Base-by-base conservation (phyloP, 2,888 invertebrate genomes). In the Drosophila nr. fundita region DNA sequence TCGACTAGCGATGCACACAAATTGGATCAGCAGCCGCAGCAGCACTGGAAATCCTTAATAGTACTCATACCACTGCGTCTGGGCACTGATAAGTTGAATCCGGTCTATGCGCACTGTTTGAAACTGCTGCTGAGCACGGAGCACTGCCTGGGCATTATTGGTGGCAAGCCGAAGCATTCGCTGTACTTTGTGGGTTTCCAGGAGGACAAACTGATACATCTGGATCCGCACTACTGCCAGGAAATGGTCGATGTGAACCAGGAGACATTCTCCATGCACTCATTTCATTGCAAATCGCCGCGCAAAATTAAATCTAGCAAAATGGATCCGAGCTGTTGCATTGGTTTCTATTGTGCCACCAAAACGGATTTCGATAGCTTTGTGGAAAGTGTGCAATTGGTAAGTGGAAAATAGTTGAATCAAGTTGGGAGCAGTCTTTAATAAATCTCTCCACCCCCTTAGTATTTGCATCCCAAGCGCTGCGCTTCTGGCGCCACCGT, bases 191-290 rank as follows among this genome's bases (percentile, higher is more conserved):
- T 98, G 75, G 99, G 98, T 55, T 98, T 96, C 92, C 98, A 98
- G 94, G 98, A 97, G 92, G 97, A 98, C 91, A 96, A 97, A 93
- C 93, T 98, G 69, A 97, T 99, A 86, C 97, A 98, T 91, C 94
- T 99, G 82, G 99, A 99, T 93, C 99, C 99, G 24, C 99, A 99
- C 93, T 97, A 97, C 89, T 98, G 98, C 91, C 98, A 98, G 93
- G 97, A 98, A 93, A 96, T 96, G 93, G 96, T 98, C 38, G 97
- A 98, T 93, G 96, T 97, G 0, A 96, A 96, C 94, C 95, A 96
- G 88, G 95, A 96, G 61, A 95, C 96, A 90, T 98, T 98, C 92
- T 95, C 96, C 27, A 93, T 96, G 65, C 94, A 96, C 87, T 95
- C 96, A 63, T 98, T 97, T 94, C 98, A 98, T 92, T 98, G 98